phyloP scores from a whole-genome alignment of 2,113 vertebrate genomes.

The Athene noctua region DNA sequence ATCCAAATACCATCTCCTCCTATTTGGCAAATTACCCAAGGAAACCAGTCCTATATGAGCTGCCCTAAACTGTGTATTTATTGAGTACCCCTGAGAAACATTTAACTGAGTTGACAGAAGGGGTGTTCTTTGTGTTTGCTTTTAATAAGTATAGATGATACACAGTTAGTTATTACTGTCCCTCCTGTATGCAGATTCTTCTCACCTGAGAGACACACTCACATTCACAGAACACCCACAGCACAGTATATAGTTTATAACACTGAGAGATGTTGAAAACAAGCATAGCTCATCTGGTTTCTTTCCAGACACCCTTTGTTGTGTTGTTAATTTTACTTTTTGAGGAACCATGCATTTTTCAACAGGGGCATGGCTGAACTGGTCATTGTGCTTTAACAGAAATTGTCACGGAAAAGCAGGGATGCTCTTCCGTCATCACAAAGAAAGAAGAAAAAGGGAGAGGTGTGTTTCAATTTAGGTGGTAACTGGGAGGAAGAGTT shows the following conservation, averaged over 20 bases:
- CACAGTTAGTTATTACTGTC: background rate
- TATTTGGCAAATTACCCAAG: background rate
- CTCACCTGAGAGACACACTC: background rate
- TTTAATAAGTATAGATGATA: background rate
- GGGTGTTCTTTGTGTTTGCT: background rate
- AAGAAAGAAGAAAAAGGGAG: background rate
- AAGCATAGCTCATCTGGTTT: background rate
- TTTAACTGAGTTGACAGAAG: background rate
- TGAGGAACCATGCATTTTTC: background rate
- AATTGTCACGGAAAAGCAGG: background rate
- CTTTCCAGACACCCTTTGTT: background rate
- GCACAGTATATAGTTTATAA: background rate
- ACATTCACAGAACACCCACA: background rate
- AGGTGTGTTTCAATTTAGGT: background rate
- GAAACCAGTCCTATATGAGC: background rate
- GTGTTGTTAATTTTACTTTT: background rate
- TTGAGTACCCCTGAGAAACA: background rate
- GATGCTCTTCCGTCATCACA: background rate
- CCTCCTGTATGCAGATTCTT: background rate
- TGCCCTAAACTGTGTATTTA: background rate
- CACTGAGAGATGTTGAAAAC: background rate
- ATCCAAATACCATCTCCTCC: background rate
- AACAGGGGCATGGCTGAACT: rapidly evolving
- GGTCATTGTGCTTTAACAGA: background rate
- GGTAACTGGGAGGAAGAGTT: background rate